Conservation (phyloP, 2,113 vertebrate genomes). For the Charadrius vociferus region DNA sequence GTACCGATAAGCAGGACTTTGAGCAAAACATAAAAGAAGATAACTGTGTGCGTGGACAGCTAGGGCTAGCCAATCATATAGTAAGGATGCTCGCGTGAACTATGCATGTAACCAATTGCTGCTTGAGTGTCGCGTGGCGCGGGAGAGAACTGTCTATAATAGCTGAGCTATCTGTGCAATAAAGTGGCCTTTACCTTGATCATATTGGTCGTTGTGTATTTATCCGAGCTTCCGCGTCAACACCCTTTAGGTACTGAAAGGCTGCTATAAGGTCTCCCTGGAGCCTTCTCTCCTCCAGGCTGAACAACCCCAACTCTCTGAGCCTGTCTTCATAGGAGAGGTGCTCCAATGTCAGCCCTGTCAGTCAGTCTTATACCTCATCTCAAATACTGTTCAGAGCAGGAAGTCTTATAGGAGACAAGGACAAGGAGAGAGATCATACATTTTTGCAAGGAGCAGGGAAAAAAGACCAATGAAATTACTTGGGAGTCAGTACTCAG, state of each 20-base stretch:
- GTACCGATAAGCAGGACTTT: no score
- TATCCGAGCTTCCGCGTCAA: no score
- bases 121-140: no score
- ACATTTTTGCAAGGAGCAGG: background rate
- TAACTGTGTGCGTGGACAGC: no score
- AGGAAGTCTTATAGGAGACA: background rate
- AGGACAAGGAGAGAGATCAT: background rate
- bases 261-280: background rate
- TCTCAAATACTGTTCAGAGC: rapidly evolving
- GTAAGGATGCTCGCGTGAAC: no score
- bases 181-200: no score
- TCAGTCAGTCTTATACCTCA: background rate
- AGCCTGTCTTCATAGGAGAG: background rate
- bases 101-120: no score
- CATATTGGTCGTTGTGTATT: no score
- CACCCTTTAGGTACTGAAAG: background rate
- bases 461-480: background rate
- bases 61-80: no score
- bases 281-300: background rate
- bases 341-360: background rate
- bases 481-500: rapidly evolving
- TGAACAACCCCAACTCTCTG: background rate
- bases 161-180: no score
- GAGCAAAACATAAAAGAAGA: no score
- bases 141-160: no score